Evolutionary conservation across 2,888 invertebrate genomes (phyloP).

Genomic region (Caenorhabditis becei): DNA sequence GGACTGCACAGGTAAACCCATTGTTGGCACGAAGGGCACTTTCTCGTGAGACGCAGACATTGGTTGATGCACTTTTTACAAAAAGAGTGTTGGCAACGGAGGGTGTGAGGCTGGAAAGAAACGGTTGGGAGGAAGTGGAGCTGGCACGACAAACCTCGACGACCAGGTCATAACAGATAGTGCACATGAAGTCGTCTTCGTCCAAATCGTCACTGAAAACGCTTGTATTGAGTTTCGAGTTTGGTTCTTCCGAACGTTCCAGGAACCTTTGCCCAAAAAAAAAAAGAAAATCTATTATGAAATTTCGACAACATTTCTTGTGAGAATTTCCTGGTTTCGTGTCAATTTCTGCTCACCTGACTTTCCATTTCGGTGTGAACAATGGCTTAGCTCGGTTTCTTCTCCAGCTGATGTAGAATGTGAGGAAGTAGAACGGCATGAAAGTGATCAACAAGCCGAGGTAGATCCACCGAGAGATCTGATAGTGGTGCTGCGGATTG

Average conservation of each 20-base stretch:
- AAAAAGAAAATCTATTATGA: no score
- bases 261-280: no score
- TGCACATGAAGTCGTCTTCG: slow-evolving; percentile 39
- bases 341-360: neutral
- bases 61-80: slow-evolving; percentile 43
- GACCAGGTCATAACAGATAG: slow-evolving; percentile 39
- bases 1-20: slow-evolving; percentile 29
- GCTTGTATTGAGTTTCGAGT: neutral
- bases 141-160: slow-evolving; percentile 19
- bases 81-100: slow-evolving; percentile 48
- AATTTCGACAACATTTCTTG: neutral
- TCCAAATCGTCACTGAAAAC: slow-evolving; percentile 22
- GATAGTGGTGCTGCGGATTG: neutral
- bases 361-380: slow-evolving; percentile 45
- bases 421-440: slow-evolving; percentile 7
- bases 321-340: neutral
- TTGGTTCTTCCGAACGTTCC: no score
- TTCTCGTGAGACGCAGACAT: slow-evolving; percentile 12
- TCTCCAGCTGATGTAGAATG: slow-evolving; percentile 1
- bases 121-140: neutral
- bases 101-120: slow-evolving; percentile 36
- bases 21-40: slow-evolving; percentile 42
- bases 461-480: slow-evolving; percentile 4
- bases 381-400: slow-evolving; percentile 26
- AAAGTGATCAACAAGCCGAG: neutral